These are phyloP conservation scores for human DNA, from an alignment of 2,113 vertebrate species.

Conservation along the genomic window GRCh38 chr1:82892501-82893000, in stretches of 20 bases:
- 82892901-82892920: not conserved
- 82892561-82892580: not conserved
- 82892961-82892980: not conserved
- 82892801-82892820: not conserved
- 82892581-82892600: not conserved
- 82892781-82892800: not conserved
- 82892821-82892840: not conserved
- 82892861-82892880: not conserved
- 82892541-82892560: not conserved
- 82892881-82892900: not conserved
- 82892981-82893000: not conserved
- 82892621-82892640: not conserved
- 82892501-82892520: not conserved
- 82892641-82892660: not conserved
- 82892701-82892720: not conserved
- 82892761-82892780: not conserved
- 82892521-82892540: not conserved
- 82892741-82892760: not conserved
- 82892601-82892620: conserved; percentile 10
- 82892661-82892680: conserved; percentile 6
- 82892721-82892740: not conserved
- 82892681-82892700: not conserved
- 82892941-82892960: not conserved
- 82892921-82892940: not conserved
- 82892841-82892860: not conserved